Base-by-base conservation (phyloP, 2,888 invertebrate genomes). In the Xestobium rufovillosum region DNA sequence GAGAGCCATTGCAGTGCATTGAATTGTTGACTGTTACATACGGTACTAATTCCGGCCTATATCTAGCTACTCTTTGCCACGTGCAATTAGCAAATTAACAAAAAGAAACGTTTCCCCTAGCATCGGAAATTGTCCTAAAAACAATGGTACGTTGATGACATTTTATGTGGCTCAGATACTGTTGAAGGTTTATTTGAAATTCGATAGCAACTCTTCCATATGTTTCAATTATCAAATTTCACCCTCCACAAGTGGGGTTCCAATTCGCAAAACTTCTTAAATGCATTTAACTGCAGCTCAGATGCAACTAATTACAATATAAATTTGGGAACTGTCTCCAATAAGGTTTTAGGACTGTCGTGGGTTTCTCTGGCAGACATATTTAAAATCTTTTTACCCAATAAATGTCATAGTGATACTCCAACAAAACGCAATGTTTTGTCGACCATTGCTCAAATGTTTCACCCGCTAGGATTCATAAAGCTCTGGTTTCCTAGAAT, bases 61-160 rank as follows among this genome's bases (percentile, higher is more conserved):
- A 4, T 13, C 16, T 31, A n/a, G 31, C 14, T 6, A 31, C 31
- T 15, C 31, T 2, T 31, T 31, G 14, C 10, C 3, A 15, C 2
- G 16, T 15, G 2, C 11, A 31, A 6, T 16, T 31, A 9, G 15
- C 31, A 15, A 6, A 15, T 4, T 12, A 31, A 15, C 12, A 15
- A 8, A 31, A 31, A 16, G 6, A 15, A 4, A 31, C 14, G 16
- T 31, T 15, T 9, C 31, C 31, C 3, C 16, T 15, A 31, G 31
- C 31, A 15, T 31, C 15, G 4, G 16, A 31, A 12, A 12, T 16
- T 6, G 15, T 31, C 16, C 16, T 31, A 6, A 15, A n/a, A 15
- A 12, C 31, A 31, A 16, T 31, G 16, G 12, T 31, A 33, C 13
- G 25, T 33, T 15, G 33, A 33, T 33, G 33, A 33, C 25, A 11